Conservation (phyloP, 1,140 invertebrate genomes). For the Drosophila nasuta region DNA sequence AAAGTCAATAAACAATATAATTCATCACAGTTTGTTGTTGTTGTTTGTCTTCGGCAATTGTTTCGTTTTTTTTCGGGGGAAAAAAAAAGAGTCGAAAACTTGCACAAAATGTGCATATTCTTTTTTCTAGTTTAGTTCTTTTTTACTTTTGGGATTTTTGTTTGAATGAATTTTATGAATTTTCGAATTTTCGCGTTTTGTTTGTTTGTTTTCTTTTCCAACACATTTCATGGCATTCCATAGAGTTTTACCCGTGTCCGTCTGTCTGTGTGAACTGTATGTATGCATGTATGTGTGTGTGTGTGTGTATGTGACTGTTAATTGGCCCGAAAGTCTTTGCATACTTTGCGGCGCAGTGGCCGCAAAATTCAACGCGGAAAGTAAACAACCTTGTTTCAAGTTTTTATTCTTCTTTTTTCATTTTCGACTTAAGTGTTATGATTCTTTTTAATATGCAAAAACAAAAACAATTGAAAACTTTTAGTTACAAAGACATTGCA, state of each 20-base stretch:
- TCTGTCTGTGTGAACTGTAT: conserved; percentile 16
- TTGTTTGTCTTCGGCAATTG: conserved; percentile 57
- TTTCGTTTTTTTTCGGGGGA: not conserved
- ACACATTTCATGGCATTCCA: conserved; percentile 60
- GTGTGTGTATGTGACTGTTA: conserved; percentile 23
- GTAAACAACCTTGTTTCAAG: conserved; percentile 68
- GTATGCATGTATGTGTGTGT: conserved; percentile 30
- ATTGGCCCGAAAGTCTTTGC: conserved; percentile 26
- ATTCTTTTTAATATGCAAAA: conserved; percentile 59
- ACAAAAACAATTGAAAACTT: conserved; percentile 44
- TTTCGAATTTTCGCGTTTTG: conserved; percentile 12
- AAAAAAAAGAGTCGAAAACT: conserved; percentile 27
- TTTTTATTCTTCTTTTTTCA: conserved; percentile 15
- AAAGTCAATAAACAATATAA: conserved; percentile 58
- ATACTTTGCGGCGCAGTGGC: conserved; percentile 25
- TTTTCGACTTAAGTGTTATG: conserved; percentile 56
- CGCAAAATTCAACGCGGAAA: conserved; percentile 52
- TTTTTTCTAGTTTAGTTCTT: not conserved
- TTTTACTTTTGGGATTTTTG: conserved; percentile 34
- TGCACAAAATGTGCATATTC: conserved; percentile 34
- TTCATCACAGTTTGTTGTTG: conserved; percentile 80
- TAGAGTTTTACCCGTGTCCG: conserved; percentile 8
- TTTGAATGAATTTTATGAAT: conserved; percentile 32
- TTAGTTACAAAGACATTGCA: conserved; percentile 43
- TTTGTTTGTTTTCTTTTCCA: conserved; percentile 2